phyloP scores from a whole-genome alignment of 2,888 invertebrate species.

The Apamea crenata region DNA sequence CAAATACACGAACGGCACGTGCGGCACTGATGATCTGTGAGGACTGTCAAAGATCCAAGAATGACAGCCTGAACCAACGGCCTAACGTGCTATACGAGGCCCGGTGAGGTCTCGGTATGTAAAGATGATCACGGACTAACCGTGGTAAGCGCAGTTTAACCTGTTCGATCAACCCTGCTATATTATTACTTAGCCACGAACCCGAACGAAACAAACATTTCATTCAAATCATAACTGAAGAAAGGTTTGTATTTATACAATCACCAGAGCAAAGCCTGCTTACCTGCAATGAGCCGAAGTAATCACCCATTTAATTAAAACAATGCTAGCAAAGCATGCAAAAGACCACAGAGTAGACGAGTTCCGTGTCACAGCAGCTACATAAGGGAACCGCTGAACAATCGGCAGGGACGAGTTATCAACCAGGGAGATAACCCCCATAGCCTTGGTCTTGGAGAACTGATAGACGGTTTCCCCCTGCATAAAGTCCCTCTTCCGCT shows the following conservation, averaged over 20 bases:
- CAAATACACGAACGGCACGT: not conserved
- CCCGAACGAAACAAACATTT: not conserved
- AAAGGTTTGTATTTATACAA: not conserved
- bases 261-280: not conserved
- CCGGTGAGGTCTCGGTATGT: not conserved
- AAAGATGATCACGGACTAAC: not conserved
- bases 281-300: conserved; percentile 83
- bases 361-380: conserved; percentile 82
- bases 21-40: not conserved
- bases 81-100: not conserved
- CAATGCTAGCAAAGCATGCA: conserved; percentile 82
- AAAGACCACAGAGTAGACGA: conserved; percentile 77
- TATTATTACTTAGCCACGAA: not conserved
- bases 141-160: not conserved
- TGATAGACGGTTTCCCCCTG: conserved; percentile 69
- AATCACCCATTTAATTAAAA: conserved; percentile 82
- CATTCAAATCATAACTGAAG: not conserved
- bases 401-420: conserved; percentile 69
- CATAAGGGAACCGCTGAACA: conserved; percentile 79
- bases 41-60: not conserved
- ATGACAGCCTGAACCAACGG: not conserved
- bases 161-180: not conserved
- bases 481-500: conserved; percentile 73
- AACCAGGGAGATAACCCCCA: conserved; percentile 78
- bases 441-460: conserved; percentile 68